These are phyloP conservation scores for Anthopleura xanthogrammica DNA, from an alignment of 92 coral and sea anemone species.

Conservation along the genomic window DNA sequence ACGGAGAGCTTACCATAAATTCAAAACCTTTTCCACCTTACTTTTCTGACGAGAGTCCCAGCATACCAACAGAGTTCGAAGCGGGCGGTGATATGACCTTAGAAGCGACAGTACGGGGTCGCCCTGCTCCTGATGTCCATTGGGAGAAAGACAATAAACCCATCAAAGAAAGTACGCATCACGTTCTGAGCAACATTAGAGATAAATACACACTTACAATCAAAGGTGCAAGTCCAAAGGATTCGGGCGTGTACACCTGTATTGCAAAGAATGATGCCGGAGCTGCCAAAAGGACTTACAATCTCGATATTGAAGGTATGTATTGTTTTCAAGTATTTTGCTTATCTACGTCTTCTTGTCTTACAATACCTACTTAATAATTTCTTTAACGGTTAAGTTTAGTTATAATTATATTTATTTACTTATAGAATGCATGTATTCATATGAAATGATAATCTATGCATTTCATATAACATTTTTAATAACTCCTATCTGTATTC, in stretches of 20 bases:
- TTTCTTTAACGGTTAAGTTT: neutral
- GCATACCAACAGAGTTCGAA: conserved; percentile 58
- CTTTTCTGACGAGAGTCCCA: conserved; percentile 75
- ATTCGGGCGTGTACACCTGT: conserved; percentile 91
- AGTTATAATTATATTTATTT: neutral
- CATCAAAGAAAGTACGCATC: conserved; percentile 54
- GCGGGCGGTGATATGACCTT: conserved; percentile 85
- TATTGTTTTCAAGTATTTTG: neutral
- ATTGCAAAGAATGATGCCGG: conserved; percentile 82
- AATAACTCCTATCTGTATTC: neutral
- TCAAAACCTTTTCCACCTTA: conserved; percentile 64
- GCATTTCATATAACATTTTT: neutral
- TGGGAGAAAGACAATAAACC: conserved; percentile 86
- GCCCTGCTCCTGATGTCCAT: conserved; percentile 84
- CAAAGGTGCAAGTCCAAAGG: conserved; percentile 73
- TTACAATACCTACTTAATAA: neutral
- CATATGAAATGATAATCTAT: neutral
- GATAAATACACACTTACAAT: conserved; percentile 76
- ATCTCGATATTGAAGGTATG: conserved; percentile 87
- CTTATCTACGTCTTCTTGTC: neutral
- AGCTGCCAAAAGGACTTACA: conserved; percentile 76
- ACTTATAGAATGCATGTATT: neutral
- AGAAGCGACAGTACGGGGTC: conserved; percentile 79
- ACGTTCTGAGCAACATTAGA: conserved; percentile 53
- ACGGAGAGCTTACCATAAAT: conserved; percentile 71